Evolutionary conservation across 1,140 invertebrate genomes (phyloP), one percentile per base, ranked within the genome.

Genomic region (Rhopalosiphum padi): DNA sequence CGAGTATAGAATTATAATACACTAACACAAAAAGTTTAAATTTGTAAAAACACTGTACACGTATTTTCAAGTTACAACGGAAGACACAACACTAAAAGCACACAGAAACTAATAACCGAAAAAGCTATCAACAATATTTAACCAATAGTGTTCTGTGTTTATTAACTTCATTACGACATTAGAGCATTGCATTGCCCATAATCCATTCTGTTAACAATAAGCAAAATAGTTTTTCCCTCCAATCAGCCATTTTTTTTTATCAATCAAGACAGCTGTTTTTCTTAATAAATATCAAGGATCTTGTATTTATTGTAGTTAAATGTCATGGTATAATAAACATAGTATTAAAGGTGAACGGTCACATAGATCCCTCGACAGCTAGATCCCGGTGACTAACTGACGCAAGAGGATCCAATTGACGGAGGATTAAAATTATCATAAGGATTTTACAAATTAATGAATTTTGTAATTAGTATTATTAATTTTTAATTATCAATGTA

Each of bases 171-270:
- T 53, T 35, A 88, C 48, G 37, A 21, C 18, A 85, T 22, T 9
- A 25, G n/a, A 35, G 18, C 6, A 30, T 51, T 51, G 2, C 2
- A 60, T 46, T 46, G 46, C 55, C 55, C 22, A 85, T 37, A 87
- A 25, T 43, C 15, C 30, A n/a, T 77, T 92, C 43, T 82, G 68
- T 92, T 92, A 83, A 92, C 90, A 92, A 83, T 83, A 92, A 91
- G 46, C 41, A 46, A 55, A 83, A 82, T 18, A 82, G 4, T 82
- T 82, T 92, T 92, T 92, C 90, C 90, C 90, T 92, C 90, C 90
- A 92, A 92, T 92, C 90, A 92, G 90, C 90, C 90, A 92, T 92
- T 83, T 92, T 91, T 91, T 82, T 83, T 92, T 92, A 92, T 92
- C 68, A 48, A 83, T 23, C 1, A 48, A 41, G 51, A 8, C 90